Conservation (phyloP, 1,140 invertebrate species). For the Drosophila bipectinata region DNA sequence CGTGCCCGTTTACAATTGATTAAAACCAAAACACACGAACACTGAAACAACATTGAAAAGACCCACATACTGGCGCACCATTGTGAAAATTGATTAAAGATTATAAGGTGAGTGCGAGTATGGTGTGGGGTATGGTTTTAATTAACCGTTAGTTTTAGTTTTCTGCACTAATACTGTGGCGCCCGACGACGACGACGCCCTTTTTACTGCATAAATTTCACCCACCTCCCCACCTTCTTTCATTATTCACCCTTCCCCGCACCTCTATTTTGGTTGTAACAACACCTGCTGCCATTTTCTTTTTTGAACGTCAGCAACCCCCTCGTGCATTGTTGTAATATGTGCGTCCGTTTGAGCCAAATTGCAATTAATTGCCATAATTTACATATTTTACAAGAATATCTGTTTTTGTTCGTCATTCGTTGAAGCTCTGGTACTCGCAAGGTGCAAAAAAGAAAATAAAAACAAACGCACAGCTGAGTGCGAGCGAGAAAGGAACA, state of each 20-base stretch:
- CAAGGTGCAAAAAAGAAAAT: conserved; percentile 3
- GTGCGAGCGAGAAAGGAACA: neutral
- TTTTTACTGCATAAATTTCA: conserved; percentile 66
- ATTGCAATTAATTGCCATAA: conserved; percentile 75
- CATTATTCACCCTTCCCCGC: conserved; percentile 1
- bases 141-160: conserved; percentile 62
- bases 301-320: conserved; percentile 66
- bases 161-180: conserved; percentile 22
- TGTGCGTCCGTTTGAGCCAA: conserved; percentile 54
- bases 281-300: conserved; percentile 78
- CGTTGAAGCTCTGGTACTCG: neutral
- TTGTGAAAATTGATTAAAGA: conserved; percentile 78
- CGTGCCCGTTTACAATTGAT: conserved; percentile 76
- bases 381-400: conserved; percentile 71
- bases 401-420: conserved; percentile 8
- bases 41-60: conserved; percentile 21
- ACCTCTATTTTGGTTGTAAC: conserved; percentile 32
- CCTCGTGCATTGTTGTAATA: conserved; percentile 49
- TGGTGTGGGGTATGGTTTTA: conserved; percentile 40
- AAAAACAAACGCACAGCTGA: conserved; percentile 31
- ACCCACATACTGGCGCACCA: conserved; percentile 42
- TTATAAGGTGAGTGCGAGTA: conserved; percentile 68
- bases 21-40: conserved; percentile 76
- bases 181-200: conserved; percentile 60
- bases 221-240: conserved; percentile 11